Evolutionary conservation across 1,140 invertebrate species (phyloP).

Genomic region (Mercenaria mercenaria): DNA sequence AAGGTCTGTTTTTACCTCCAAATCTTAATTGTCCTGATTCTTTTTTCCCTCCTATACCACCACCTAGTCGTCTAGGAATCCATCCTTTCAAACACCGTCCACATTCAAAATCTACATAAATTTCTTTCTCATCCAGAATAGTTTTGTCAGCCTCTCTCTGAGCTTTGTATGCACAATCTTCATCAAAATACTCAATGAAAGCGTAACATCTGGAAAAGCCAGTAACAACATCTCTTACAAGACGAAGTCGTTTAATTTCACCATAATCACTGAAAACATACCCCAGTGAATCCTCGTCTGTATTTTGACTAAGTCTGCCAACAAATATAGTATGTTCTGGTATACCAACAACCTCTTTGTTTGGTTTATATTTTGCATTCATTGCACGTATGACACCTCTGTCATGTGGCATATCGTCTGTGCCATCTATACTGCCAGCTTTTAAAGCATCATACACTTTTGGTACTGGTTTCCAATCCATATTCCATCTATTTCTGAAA

Average conservation of each 20-base stretch:
- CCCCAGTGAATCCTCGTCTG: conserved; percentile 87
- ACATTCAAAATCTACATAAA: conserved; percentile 88
- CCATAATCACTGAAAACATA: conserved; percentile 83
- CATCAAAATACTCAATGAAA: conserved; percentile 93
- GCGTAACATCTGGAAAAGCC: conserved; percentile 94
- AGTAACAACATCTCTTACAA: conserved; percentile 94
- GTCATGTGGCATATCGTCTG: conserved; percentile 94
- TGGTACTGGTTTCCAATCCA: conserved; percentile 69
- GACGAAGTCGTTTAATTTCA: conserved; percentile 89
- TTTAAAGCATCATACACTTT: conserved; percentile 86
- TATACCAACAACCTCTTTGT: conserved; percentile 87
- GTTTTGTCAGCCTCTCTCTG: conserved; percentile 89
- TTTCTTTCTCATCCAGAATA: conserved; percentile 89
- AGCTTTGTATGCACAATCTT: conserved; percentile 89
- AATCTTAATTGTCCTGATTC: conserved; percentile 96
- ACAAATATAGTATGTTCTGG: conserved; percentile 93
- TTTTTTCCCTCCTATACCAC: conserved; percentile 94
- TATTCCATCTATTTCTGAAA: background rate
- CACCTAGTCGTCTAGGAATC: conserved; percentile 94
- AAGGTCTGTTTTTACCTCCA: conserved; percentile 92
- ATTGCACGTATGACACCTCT: conserved; percentile 92
- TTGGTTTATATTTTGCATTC: conserved; percentile 89
- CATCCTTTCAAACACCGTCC: conserved; percentile 90
- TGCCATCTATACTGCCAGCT: conserved; percentile 94
- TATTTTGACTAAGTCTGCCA: conserved; percentile 91